phyloP scores from a whole-genome alignment of 2,888 invertebrate species.

The Lottia gigantea region DNA sequence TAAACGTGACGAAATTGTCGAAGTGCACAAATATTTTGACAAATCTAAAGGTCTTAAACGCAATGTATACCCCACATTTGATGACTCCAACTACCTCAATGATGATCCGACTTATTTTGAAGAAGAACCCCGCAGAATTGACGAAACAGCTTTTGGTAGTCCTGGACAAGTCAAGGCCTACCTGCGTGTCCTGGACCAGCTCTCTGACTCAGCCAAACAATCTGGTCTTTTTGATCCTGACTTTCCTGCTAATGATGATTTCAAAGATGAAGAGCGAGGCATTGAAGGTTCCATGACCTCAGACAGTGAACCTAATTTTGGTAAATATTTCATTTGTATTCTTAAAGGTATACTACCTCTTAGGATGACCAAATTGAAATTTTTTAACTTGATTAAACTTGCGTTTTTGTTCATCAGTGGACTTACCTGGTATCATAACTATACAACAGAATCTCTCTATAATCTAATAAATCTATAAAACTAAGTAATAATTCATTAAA shows the following conservation, averaged over 20 bases:
- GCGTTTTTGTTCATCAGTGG: too few species aligned
- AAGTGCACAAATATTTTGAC: slow-evolving; percentile 53
- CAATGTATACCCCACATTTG: slow-evolving; percentile 24
- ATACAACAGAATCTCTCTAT: too few species aligned
- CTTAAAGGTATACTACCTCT: too few species aligned
- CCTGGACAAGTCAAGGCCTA: neutral
- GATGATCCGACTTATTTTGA: neutral
- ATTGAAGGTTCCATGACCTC: neutral
- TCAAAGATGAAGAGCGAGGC: neutral
- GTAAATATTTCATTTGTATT: too few species aligned
- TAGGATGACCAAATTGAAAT: too few species aligned
- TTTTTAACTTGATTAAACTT: too few species aligned
- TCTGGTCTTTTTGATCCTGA: neutral
- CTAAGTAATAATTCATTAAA: too few species aligned
- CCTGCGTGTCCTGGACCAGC: neutral
- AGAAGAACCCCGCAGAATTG: neutral
- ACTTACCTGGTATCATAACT: too few species aligned
- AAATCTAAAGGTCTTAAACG: slow-evolving; percentile 39
- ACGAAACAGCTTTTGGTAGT: neutral
- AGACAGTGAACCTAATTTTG: too few species aligned
- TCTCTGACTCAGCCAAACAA: neutral
- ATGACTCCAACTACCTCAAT: slow-evolving; percentile 24
- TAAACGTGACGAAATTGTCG: slow-evolving; percentile 50
- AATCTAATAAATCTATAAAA: too few species aligned
- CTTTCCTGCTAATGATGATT: neutral